Conservation (phyloP, 2,113 vertebrate genomes). For the Rhabdomys dilectus region DNA sequence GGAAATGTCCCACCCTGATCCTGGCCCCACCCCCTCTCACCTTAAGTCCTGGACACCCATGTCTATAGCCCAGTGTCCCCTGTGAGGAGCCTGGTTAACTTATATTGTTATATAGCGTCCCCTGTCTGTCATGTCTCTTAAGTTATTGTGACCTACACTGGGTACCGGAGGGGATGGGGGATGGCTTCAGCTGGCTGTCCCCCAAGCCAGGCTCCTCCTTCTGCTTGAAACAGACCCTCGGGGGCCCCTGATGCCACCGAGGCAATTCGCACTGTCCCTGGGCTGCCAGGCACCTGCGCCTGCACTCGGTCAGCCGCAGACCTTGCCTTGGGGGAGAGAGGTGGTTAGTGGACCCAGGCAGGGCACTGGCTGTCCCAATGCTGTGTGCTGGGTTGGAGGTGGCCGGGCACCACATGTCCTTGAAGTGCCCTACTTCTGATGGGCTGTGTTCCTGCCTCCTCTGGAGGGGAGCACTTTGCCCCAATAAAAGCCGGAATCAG, state of each 20-base stretch:
- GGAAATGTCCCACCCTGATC: background rate
- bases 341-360: background rate
- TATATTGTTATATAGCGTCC: slow-evolving; percentile 89
- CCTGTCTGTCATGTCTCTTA: slow-evolving; percentile 90
- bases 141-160: slow-evolving; percentile 90
- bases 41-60: background rate
- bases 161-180: slow-evolving; percentile 67
- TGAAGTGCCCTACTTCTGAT: background rate
- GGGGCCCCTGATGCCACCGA: slow-evolving; percentile 43
- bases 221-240: slow-evolving; percentile 71
- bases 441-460: slow-evolving; percentile 46
- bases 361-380: background rate
- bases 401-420: background rate
- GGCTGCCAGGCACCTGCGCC: background rate
- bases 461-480: slow-evolving; percentile 30
- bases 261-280: slow-evolving; percentile 39
- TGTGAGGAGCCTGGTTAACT: slow-evolving; percentile 88
- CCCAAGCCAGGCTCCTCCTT: slow-evolving; percentile 72
- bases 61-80: slow-evolving; percentile 71
- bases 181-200: slow-evolving; percentile 8
- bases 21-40: background rate
- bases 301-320: background rate
- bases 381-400: background rate
- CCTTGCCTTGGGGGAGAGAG: background rate
- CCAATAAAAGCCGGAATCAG: slow-evolving; percentile 79